A percentile compares a stretch with the other conserved stretches of the same genome.
These are phyloP conservation scores for Harlomillsia oculata DNA, from an alignment of 1,140 invertebrate species.

Conservation along the genomic window DNA sequence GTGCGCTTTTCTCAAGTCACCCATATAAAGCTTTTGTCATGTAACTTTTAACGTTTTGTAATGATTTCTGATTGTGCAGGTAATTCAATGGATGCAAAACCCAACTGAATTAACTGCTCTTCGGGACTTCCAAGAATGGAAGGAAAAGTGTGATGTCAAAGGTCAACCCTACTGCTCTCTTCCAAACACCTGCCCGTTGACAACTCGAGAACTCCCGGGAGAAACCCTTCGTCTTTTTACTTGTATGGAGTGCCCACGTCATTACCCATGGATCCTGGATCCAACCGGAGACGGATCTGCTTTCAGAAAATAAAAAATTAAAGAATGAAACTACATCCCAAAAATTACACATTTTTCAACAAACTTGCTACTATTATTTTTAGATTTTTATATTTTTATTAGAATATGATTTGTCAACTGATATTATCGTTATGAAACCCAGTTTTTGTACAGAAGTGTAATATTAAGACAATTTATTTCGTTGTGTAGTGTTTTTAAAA, in stretches of 20 bases:
- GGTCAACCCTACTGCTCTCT: conserved; percentile 84
- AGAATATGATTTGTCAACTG: no score
- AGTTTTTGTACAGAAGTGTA: no score
- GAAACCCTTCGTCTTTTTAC: conserved; percentile 86
- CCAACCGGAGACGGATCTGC: conserved; percentile 88
- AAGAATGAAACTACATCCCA: no score
- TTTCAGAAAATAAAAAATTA: conserved; percentile 40
- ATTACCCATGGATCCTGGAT: conserved; percentile 90
- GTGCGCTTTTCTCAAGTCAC: background rate
- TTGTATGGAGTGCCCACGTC: conserved; percentile 90
- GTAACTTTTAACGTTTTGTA: background rate
- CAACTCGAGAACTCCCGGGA: conserved; percentile 78
- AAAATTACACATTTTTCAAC: background rate
- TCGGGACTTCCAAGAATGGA: conserved; percentile 87
- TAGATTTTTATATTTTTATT: no score
- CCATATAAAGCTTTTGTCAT: background rate
- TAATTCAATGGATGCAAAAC: conserved; percentile 96
- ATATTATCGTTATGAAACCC: no score
- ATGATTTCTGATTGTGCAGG: conserved; percentile 44
- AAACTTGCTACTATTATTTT: background rate
- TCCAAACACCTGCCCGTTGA: conserved; percentile 79
- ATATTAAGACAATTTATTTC: no score
- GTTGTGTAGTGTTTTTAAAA: no score
- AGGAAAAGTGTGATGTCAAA: conserved; percentile 89
- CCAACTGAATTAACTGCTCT: conserved; percentile 78